Evolutionary conservation across 2,113 vertebrate species (phyloP).

Genomic region (Pseudopodoces humilis): DNA sequence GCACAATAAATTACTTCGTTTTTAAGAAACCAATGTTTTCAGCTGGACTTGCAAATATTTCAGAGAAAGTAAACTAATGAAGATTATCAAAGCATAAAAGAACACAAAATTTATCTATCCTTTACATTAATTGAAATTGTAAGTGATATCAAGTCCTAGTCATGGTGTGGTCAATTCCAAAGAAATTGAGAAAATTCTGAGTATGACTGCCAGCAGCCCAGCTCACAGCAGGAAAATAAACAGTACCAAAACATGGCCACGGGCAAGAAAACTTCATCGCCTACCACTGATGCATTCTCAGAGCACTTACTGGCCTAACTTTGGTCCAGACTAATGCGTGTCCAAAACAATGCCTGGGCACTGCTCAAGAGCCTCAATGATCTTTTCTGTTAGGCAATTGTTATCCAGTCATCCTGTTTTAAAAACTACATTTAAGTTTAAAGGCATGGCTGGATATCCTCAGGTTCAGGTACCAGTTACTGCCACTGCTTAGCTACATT

Average conservation of each 20-base stretch:
- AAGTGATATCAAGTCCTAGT: background rate
- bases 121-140: background rate
- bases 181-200: background rate
- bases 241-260: background rate
- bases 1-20: background rate
- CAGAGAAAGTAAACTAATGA: background rate
- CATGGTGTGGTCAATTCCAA: background rate
- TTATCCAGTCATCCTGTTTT: background rate
- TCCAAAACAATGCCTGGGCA: background rate
- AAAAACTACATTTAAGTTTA: background rate
- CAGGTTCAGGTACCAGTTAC: background rate
- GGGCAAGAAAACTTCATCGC: background rate
- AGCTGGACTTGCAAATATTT: background rate
- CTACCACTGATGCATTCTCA: background rate
- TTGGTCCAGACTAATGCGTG: background rate
- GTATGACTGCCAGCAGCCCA: background rate
- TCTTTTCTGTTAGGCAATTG: background rate
- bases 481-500: background rate
- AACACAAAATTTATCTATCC: background rate
- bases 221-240: background rate
- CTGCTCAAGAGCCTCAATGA: background rate
- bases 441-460: background rate
- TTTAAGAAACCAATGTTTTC: background rate
- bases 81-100: background rate
- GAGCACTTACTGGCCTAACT: background rate